Evolutionary conservation across 2,888 invertebrate species (phyloP).

Genomic region (Aquatica leii): DNA sequence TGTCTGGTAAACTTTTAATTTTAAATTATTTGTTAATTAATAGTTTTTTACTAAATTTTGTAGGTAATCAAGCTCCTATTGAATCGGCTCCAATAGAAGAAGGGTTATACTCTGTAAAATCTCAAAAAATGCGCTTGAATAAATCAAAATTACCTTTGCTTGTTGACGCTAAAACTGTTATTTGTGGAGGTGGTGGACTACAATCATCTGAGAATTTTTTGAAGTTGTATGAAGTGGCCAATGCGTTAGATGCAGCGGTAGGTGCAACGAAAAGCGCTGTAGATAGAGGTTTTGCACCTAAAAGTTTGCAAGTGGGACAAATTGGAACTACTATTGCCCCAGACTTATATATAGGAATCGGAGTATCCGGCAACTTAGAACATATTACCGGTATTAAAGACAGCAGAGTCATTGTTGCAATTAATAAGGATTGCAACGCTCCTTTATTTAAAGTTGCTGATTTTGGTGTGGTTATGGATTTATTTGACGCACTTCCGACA

Average conservation of each 20-base stretch:
- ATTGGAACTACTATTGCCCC: slow-evolving; percentile 98
- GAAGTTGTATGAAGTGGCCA: slow-evolving; percentile 88
- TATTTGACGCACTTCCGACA: slow-evolving; percentile 87
- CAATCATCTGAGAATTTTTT: slow-evolving; percentile 97
- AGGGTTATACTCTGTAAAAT: slow-evolving; percentile 50
- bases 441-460: slow-evolving; percentile 95
- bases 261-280: slow-evolving; percentile 96
- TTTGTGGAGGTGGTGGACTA: slow-evolving; percentile 87
- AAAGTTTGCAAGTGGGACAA: slow-evolving; percentile 95
- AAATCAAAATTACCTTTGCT: slow-evolving; percentile 89
- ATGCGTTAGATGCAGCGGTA: slow-evolving; percentile 92
- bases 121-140: not conserved
- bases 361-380: slow-evolving; percentile 96
- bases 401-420: slow-evolving; percentile 97
- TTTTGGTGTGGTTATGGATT: slow-evolving; percentile 87
- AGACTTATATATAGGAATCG: slow-evolving; percentile 94
- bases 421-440: slow-evolving; percentile 96
- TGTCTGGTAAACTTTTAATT: not conserved
- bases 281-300: slow-evolving; percentile 94
- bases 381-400: slow-evolving; percentile 98
- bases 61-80: not conserved
- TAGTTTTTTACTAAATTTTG: not conserved
- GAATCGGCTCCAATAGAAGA: not conserved
- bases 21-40: too few relatives aligned
- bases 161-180: slow-evolving; percentile 83